Evolutionary conservation across 2,888 invertebrate genomes (phyloP).

Genomic region (Malacosoma neustria): DNA sequence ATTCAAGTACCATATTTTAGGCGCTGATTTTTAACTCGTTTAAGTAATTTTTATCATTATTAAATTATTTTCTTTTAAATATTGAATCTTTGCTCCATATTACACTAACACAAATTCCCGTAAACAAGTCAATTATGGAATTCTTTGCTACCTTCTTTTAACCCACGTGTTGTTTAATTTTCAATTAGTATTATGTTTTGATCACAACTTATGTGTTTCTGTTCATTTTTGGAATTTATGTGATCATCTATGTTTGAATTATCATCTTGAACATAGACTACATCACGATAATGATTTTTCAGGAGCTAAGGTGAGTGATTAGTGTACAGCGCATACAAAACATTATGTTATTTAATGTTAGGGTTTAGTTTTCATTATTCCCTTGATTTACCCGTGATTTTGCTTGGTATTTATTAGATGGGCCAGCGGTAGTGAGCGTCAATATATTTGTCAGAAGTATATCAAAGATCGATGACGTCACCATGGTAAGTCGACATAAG

Average conservation of each 20-base stretch:
- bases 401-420: conserved; percentile 80
- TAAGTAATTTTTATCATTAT: too few relatives aligned
- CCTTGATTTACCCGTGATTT: conserved; percentile 55
- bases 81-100: conserved; percentile 26
- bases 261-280: conserved; percentile 16
- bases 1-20: neutral
- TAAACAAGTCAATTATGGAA: conserved; percentile 46
- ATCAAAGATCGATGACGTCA: conserved; percentile 99
- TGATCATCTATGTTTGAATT: conserved; percentile 14
- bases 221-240: conserved; percentile 23
- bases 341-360: conserved; percentile 27
- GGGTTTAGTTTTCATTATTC: conserved; percentile 42
- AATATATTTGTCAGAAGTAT: conserved; percentile 99
- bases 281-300: conserved; percentile 22
- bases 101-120: conserved; percentile 72
- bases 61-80: conserved; percentile 15
- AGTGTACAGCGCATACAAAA: conserved; percentile 5
- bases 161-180: conserved; percentile 30
- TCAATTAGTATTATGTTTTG: conserved; percentile 25
- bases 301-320: conserved; percentile 39
- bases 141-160: conserved; percentile 25
- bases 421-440: conserved; percentile 96
- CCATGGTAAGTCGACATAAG: conserved; percentile 91
- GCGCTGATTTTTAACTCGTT: neutral
- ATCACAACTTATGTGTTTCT: conserved; percentile 20